Conservation (phyloP, 2,113 vertebrate species). For the Sorex fumeus region DNA sequence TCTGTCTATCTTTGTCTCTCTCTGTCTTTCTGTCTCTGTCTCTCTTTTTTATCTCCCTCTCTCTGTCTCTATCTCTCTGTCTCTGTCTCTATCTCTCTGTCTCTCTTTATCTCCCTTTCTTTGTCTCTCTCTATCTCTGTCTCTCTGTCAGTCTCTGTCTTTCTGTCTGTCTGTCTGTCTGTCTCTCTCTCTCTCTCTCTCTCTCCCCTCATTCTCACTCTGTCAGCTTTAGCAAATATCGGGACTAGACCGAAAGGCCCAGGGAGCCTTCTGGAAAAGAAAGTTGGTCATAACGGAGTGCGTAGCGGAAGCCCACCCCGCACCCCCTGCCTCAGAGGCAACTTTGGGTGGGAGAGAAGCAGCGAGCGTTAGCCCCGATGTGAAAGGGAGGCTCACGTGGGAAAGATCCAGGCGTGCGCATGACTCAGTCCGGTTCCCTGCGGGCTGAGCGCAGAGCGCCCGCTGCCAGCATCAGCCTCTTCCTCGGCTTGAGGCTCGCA, state of each 20-base stretch:
- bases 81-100: no score
- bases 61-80: no score
- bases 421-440: fast-evolving
- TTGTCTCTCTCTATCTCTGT: no score
- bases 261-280: not conserved
- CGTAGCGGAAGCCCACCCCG: not conserved
- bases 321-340: not conserved
- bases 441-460: not conserved
- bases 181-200: not conserved
- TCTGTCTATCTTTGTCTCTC: no score
- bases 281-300: not conserved
- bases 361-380: no score
- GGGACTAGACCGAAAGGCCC: not conserved
- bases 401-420: not conserved
- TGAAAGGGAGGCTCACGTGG: not conserved
- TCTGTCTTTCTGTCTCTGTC: not conserved
- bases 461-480: fast-evolving
- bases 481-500: not conserved
- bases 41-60: no score
- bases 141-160: no score
- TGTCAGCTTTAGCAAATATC: not conserved
- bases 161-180: no score
- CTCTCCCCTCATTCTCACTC: not conserved
- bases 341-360: not conserved
- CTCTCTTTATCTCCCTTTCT: not conserved